These are phyloP conservation scores for Rhea americana DNA, from an alignment of 2,113 vertebrate genomes.

Conservation along the genomic window DNA sequence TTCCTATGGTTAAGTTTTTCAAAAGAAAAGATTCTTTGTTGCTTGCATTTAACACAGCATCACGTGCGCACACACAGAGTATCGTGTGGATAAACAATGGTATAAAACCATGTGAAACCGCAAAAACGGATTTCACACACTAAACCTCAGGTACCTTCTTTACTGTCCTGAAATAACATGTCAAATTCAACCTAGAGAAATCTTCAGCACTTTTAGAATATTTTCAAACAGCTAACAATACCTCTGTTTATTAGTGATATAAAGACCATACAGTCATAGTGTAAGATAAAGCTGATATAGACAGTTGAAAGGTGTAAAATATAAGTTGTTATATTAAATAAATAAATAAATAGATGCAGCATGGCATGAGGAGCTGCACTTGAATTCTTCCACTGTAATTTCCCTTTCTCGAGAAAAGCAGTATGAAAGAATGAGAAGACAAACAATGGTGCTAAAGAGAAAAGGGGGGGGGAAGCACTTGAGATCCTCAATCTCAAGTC, in stretches of 20 bases:
- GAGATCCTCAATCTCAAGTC: background rate
- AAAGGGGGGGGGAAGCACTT: background rate
- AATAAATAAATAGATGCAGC: background rate
- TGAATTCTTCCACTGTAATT: background rate
- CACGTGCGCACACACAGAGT: no score
- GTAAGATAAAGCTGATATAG: background rate
- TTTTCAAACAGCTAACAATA: background rate
- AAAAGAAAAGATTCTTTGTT: background rate
- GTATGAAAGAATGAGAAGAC: background rate
- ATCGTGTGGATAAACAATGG: background rate
- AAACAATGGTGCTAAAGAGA: background rate
- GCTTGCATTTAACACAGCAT: background rate
- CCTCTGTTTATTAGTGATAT: background rate
- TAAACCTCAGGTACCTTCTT: background rate
- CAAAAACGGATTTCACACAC: background rate
- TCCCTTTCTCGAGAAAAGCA: background rate
- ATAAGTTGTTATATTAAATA: background rate
- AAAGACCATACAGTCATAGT: background rate
- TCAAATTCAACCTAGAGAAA: background rate
- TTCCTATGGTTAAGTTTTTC: background rate
- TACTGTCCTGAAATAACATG: background rate
- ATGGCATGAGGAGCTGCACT: background rate
- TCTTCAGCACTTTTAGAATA: background rate
- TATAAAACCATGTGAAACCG: background rate
- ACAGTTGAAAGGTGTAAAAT: background rate